Evolutionary conservation across 2,113 vertebrate genomes (phyloP).

Genomic region (Scophthalmus maximus): DNA sequence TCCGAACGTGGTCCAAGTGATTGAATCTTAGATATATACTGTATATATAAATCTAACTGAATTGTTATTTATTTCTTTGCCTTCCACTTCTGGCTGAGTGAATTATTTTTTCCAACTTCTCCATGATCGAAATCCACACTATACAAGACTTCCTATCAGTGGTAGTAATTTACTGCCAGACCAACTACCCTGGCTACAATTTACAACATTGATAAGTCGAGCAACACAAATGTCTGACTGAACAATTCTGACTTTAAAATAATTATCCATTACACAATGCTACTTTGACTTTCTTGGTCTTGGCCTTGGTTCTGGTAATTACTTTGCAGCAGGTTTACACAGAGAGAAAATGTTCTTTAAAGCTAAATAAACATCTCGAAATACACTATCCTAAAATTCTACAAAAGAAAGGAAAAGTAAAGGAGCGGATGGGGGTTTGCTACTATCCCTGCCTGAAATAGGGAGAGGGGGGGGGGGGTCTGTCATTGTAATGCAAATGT

Average conservation of each 20-base stretch:
- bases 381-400: constrained; percentile 50
- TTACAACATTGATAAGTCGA: background rate
- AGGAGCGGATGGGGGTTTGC: constrained; percentile 35
- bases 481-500: constrained; percentile 88
- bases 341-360: constrained; percentile 17
- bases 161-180: background rate
- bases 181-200: background rate
- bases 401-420: constrained; percentile 53
- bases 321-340: constrained; percentile 34
- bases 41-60: too few species aligned
- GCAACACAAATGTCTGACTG: background rate
- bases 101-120: too few species aligned
- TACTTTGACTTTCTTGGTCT: background rate
- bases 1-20: too few species aligned
- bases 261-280: constrained; percentile 14
- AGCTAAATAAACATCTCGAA: constrained; percentile 52
- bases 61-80: too few species aligned
- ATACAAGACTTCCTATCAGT: background rate
- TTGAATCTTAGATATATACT: too few species aligned
- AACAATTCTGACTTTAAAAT: background rate
- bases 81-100: too few species aligned
- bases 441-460: constrained; percentile 67
- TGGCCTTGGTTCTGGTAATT: constrained; percentile 20
- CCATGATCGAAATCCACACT: too few species aligned
- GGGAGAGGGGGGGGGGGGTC: constrained; percentile 24